Conservation (phyloP, 2,888 invertebrate species). For the Latrodectus hesperus region DNA sequence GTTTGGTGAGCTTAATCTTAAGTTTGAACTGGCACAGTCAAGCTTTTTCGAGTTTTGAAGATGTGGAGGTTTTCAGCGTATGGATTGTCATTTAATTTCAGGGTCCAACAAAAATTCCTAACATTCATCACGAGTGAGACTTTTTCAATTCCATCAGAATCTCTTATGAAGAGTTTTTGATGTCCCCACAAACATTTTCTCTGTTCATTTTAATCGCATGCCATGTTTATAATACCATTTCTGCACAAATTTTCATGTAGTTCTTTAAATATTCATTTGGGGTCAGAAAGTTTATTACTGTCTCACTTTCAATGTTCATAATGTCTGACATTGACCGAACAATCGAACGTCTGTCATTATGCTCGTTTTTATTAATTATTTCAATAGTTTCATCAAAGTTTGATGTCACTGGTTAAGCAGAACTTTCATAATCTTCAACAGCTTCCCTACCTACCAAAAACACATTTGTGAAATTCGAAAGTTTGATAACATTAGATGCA, state of each 20-base stretch:
- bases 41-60: slow-evolving; percentile 48
- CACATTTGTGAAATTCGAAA: not conserved
- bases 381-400: slow-evolving; percentile 1
- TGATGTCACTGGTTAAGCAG: slow-evolving; percentile 7
- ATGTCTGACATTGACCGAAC: not conserved
- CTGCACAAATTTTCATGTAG: not conserved
- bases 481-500: not conserved
- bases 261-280: not conserved
- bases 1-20: slow-evolving; percentile 42
- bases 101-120: not conserved
- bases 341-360: slow-evolving; percentile 9
- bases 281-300: not conserved
- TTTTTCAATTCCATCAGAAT: not conserved
- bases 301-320: not conserved
- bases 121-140: not conserved
- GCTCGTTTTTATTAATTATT: not conserved
- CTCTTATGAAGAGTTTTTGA: not conserved
- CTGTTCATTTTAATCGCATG: not conserved
- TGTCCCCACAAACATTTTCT: not conserved
- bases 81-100: slow-evolving; percentile 28
- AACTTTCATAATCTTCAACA: not conserved
- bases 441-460: not conserved
- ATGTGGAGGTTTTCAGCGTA: slow-evolving; percentile 15
- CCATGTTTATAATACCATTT: not conserved
- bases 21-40: slow-evolving; percentile 21